phyloP scores from a whole-genome alignment of 92 coral and sea anemone genomes.

The Desmophyllum pertusum region DNA sequence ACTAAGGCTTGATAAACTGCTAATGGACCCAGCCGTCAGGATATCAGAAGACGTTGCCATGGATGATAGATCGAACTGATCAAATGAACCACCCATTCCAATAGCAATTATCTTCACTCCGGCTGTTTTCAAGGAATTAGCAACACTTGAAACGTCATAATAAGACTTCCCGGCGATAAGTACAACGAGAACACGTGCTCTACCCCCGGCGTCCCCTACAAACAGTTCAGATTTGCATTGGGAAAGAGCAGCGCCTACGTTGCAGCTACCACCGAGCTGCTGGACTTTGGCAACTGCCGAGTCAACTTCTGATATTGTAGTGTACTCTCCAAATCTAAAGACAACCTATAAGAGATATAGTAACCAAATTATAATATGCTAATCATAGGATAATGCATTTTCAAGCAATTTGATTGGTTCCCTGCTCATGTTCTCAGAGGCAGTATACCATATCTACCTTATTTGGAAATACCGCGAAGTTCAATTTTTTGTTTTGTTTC shows the following conservation, averaged over 20 bases:
- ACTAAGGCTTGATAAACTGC: background rate
- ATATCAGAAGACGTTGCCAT: conserved; percentile 1
- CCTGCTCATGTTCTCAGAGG: too few relatives aligned
- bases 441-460: too few relatives aligned
- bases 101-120: conserved; percentile 73
- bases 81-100: conserved; percentile 49
- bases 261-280: conserved; percentile 15
- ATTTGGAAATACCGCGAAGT: too few relatives aligned
- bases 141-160: conserved; percentile 59
- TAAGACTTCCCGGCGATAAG: conserved; percentile 74
- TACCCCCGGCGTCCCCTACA: conserved; percentile 18
- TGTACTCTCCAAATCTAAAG: conserved; percentile 4
- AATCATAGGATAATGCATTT: too few relatives aligned
- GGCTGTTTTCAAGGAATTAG: conserved; percentile 56
- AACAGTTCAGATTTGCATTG: conserved; percentile 1
- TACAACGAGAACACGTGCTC: conserved; percentile 62
- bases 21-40: background rate
- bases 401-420: too few relatives aligned
- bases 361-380: too few relatives aligned
- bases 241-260: conserved; percentile 14
- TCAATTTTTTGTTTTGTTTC: too few relatives aligned
- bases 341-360: conserved; percentile 14
- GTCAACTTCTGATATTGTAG: conserved; percentile 15
- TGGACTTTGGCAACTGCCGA: background rate
- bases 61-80: conserved; percentile 1